Evolutionary conservation across 2,888 invertebrate genomes (phyloP), one percentile per base, ranked within the genome.

Genomic region (Strigamia crassipes): DNA sequence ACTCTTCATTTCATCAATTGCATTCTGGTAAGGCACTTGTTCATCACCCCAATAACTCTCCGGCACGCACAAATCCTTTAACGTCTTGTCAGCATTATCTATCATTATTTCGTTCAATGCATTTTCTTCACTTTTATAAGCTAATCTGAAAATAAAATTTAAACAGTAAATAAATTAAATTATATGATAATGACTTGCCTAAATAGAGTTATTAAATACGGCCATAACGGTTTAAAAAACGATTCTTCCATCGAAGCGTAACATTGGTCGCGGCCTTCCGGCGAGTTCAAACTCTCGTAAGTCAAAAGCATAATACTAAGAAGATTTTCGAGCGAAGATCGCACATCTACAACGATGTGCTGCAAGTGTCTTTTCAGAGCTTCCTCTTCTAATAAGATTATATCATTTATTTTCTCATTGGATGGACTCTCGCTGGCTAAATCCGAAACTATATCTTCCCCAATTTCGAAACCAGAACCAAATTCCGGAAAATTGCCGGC

Each of bases 181-280:
- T n/a, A 2, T n/a, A 9, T 51, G n/a, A 9, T 9, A 51, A 18
- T 18, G 2, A 78, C 15, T 46, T 42, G 46, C 80, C 80, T 80
- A 15, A 80, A 80, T n/a, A 80, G 18, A 2, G n/a, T 23, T n/a
- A 79, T 73, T 31, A 83, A 23, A 10, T 42, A 15, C 12, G 79
- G 42, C 83, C 83, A 83, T 12, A 83, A 27, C 15, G 38, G 56
- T 8, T 42, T 78, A 51, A 73, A 83, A 78, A 82, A 82, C 18
- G 61, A 34, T n/a, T 82, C 79, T 56, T 83, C 83, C 4, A 83
- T 38, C 6, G 66, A 41, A 0, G 61, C 41, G 18, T 79, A 83
- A 56, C 83, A 83, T 27, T 31, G 46, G 18, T 80, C 80, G n/a
- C 78, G 56, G n/a, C 78, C 79, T 46, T 79, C 81, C 10, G 34